Base-by-base conservation (phyloP, 2,113 vertebrate species). In the Oryzias celebensis region DNA sequence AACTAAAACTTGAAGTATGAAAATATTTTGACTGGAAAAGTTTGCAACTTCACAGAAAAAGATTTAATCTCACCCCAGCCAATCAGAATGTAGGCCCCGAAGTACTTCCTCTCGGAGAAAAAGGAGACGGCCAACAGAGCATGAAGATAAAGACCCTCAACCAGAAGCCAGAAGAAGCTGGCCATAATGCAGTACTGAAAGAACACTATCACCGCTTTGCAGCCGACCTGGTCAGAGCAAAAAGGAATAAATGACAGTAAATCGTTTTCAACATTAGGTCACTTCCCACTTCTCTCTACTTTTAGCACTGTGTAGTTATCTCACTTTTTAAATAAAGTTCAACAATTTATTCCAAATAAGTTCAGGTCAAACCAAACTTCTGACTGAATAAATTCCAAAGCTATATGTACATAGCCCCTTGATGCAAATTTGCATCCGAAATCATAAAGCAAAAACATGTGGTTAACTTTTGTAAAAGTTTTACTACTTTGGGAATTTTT, bases 101-200 rank as follows among this genome's bases (percentile, higher is more conserved):
- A 98, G 87, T 98, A 99, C 48, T 96, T 99, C 90, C 92, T 94
- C 89, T 98, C 95, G 0, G 97, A 98, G 89, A 98, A 98, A 90
- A 98, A 98, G 58, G 97, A 98, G 68, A 98, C 91, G 0, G 96
- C 95, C 31, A 99, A 69, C 58, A 99, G 81, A 0, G 95, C 96
- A 66, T 96, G 94, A 12, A 98, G 94, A 79, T 99, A 99, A 58
- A 98, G 71, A 1, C 97, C 94, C 68, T 99, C 97, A 28, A 98
- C 96, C 78, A 99, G 91, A 43, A 99, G 93, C 97, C 97, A 99
- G 91, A 98, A 96, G 92, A 95, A 98, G 85, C 96, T 98, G 85
- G 96, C 96, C 97, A 98, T 98, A 71, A 99, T 81, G 3, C 96
- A 95, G 62, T 99, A 99, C 62, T 98, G 97, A 89, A 98, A 97